phyloP scores from a whole-genome alignment of 2,113 vertebrate species.

The Plotosus lineatus region DNA sequence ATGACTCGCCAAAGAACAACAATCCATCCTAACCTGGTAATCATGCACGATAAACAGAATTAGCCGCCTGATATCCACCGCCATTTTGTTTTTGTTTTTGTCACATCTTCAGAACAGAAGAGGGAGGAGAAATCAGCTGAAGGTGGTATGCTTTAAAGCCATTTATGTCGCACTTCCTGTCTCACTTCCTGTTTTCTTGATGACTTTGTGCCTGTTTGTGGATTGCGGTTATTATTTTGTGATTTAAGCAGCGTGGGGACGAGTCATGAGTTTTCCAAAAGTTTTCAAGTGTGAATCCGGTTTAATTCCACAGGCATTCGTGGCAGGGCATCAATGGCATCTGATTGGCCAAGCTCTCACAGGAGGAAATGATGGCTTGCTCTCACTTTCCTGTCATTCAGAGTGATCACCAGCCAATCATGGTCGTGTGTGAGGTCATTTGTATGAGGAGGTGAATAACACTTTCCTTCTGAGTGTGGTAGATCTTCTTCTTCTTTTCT shows the following conservation, averaged over 20 bases:
- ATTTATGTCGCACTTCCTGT: conserved; percentile 8
- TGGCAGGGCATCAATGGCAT: too few species aligned
- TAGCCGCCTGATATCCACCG: conserved; percentile 61
- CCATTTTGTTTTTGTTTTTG: conserved; percentile 52
- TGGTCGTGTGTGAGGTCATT: too few species aligned
- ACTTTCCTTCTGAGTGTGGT: too few species aligned
- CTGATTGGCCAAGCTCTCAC: too few species aligned
- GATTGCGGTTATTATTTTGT: not conserved
- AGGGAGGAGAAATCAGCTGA: not conserved
- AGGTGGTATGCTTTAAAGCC: not conserved
- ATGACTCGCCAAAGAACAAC: conserved; percentile 69
- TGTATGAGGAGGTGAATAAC: too few species aligned
- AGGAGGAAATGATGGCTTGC: too few species aligned
- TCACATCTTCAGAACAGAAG: not conserved
- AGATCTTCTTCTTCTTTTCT: too few species aligned
- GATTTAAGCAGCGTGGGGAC: not conserved
- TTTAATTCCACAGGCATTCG: too few species aligned
- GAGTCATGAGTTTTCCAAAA: not conserved
- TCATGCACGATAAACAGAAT: conserved; percentile 73
- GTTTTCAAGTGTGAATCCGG: too few species aligned
- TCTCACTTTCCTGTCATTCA: too few species aligned
- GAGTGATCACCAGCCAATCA: too few species aligned
- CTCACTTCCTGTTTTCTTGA: conserved; percentile 19
- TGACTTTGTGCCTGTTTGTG: not conserved
- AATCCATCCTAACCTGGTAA: conserved; percentile 75